phyloP scores from a whole-genome alignment of 2,113 vertebrate species.

The Fukomys damarensis region DNA sequence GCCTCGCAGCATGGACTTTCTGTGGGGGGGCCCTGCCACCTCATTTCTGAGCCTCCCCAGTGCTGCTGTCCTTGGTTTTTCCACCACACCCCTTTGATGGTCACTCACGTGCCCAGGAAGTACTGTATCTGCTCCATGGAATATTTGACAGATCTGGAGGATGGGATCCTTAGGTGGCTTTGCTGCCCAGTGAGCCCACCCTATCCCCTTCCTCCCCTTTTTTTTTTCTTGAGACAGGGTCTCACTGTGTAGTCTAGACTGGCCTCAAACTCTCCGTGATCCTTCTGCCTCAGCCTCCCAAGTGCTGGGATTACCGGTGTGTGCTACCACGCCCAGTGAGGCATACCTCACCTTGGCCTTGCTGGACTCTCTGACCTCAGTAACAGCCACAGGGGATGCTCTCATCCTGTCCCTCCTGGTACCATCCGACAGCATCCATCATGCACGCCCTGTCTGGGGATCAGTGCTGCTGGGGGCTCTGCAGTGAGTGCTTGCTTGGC shows the following conservation, averaged over 20 bases:
- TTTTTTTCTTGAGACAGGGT: too few relatives aligned
- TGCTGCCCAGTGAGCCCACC: neutral
- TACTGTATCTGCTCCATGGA: neutral
- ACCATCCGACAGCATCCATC: neutral
- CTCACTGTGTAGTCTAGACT: neutral
- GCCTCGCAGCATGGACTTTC: too few relatives aligned
- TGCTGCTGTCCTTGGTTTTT: neutral
- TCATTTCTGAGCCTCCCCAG: neutral
- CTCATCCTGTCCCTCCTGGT: neutral
- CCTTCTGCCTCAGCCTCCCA: neutral
- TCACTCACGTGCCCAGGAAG: too few relatives aligned
- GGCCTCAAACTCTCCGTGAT: neutral
- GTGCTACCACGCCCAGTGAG: neutral
- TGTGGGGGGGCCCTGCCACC: neutral
- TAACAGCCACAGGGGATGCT: too few relatives aligned
- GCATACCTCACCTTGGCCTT: too few relatives aligned
- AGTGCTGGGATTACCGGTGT: neutral
- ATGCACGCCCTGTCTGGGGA: neutral
- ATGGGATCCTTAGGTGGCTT: neutral
- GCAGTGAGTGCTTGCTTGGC: neutral
- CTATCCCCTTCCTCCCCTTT: too few relatives aligned
- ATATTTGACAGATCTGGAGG: too few relatives aligned
- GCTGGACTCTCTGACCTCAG: neutral
- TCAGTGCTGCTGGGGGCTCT: neutral
- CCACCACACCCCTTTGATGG: neutral